Evolutionary conservation across 2,113 vertebrate genomes (phyloP).

Genomic region (Microcebus lehilahytsara): DNA sequence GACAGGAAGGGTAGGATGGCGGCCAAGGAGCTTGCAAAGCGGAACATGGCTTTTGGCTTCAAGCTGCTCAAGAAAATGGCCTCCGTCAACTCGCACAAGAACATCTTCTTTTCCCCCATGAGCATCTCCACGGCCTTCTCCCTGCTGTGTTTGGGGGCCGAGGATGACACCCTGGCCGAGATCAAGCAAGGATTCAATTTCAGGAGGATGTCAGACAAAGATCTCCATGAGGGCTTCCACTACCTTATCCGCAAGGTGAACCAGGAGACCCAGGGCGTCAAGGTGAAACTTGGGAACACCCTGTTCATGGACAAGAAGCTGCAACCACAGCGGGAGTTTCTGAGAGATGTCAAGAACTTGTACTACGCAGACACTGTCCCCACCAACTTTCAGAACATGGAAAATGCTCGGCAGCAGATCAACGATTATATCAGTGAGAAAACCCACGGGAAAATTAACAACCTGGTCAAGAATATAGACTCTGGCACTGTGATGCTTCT

Average conservation of each 20-base stretch:
- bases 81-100: conserved; percentile 18
- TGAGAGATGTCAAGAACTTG: conserved; percentile 73
- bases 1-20: neutral
- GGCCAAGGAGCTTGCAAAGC: conserved; percentile 64
- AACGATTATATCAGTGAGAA: conserved; percentile 86
- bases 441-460: conserved; percentile 86
- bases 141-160: conserved; percentile 87
- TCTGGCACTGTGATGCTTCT: conserved; percentile 82
- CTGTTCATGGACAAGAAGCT: conserved; percentile 81
- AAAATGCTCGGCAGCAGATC: conserved; percentile 79
- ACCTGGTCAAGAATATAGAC: conserved; percentile 82
- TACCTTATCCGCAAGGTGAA: conserved; percentile 82
- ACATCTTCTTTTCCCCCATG: conserved; percentile 92
- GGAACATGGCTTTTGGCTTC: conserved; percentile 88
- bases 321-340: conserved; percentile 79
- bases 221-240: conserved; percentile 85
- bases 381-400: conserved; percentile 82
- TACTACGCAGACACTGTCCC: conserved; percentile 82
- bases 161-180: conserved; percentile 83
- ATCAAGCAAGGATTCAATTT: conserved; percentile 84
- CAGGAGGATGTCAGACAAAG: conserved; percentile 51
- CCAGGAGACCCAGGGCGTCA: conserved; percentile 51
- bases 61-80: conserved; percentile 85
- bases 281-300: conserved; percentile 81
- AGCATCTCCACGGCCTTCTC: conserved; percentile 88